A percentile compares a stretch with the other conserved stretches of the same genome.
These are phyloP conservation scores for Acronicta leporina DNA, from an alignment of 2,888 invertebrate genomes.

Conservation along the genomic window DNA sequence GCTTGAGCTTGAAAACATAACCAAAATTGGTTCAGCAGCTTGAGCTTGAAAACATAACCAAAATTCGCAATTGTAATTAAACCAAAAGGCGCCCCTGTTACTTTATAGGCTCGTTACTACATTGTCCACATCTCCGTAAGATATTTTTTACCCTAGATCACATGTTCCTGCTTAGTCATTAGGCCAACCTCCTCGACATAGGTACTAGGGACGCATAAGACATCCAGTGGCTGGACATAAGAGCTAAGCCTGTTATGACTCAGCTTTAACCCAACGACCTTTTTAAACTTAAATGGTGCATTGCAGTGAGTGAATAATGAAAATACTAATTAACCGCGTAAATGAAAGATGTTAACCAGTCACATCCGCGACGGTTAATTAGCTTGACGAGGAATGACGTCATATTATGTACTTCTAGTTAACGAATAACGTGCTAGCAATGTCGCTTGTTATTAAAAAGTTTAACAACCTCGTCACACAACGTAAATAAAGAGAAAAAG, in stretches of 20 bases:
- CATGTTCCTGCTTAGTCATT: too few relatives aligned
- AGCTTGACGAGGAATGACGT: conserved; percentile 39
- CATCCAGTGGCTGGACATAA: too few relatives aligned
- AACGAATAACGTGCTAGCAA: conserved; percentile 34
- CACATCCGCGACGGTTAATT: conserved; percentile 63
- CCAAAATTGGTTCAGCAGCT: too few relatives aligned
- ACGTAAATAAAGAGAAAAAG: background rate
- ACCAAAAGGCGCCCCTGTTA: too few relatives aligned
- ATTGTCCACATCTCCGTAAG: too few relatives aligned
- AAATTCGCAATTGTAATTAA: too few relatives aligned
- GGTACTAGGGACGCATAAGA: background rate
- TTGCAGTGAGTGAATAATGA: conserved; percentile 43
- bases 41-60: too few relatives aligned
- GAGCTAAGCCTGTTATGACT: too few relatives aligned
- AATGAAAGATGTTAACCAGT: conserved; percentile 62
- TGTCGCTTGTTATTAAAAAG: conserved; percentile 6
- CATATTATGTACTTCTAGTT: conserved; percentile 41
- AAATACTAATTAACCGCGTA: conserved; percentile 54
- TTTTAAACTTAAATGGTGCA: conserved; percentile 32
- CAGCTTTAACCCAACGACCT: conserved; percentile 17
- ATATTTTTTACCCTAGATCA: too few relatives aligned
- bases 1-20: too few relatives aligned
- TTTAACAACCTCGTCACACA: background rate
- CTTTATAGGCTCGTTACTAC: too few relatives aligned
- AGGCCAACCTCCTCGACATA: too few relatives aligned